Evolutionary conservation across 2,113 vertebrate species (phyloP), one percentile per base, ranked within the genome.

Genomic region (Ophthalmolycus amberensis): DNA sequence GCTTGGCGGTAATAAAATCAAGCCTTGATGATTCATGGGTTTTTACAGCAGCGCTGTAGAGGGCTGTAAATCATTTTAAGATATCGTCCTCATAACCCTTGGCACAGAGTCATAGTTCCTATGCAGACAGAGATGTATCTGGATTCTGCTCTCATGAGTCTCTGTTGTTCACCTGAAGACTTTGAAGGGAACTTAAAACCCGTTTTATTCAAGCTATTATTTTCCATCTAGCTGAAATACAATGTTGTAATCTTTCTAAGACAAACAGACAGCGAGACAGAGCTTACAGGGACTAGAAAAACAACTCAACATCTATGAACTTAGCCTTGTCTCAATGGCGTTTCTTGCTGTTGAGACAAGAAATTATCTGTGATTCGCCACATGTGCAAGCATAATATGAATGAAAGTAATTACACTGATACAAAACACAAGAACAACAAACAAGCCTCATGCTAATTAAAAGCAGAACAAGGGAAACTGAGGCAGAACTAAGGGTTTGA

Each of bases 1-100:
- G 22, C 37, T 64, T 70, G 63, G 77, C 69, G 40, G 76, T 88
- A 91, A 90, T 90, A 83, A 91, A 92, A 92, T 85, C 74, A 88
- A 88, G 86, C 71, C 67, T 60, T 88, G 86, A 90, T 92, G 90
- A 91, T 91, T 92, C 84, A 89, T 92, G 82, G 80, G 69, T 82
- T 90, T 90, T 91, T 90, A 87, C 73, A 89, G 77, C 73, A 69
- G 66, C 37, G 79, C 85, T 81, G 75, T 84, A 64, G 79, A 84
- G 85, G 79, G 80, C 76, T 85, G 86, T 89, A 90, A 89, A 91
- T 92, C 89, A 89, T 77, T 88, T 72, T 84, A 83, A 85, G 83
- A 78, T 82, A 82, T 82, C 6, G 20, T 81, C 59, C 74, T 83
- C 87, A 65, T 86, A 92, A 87, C 80, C 80, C 52, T 83, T 86